Conservation (phyloP, 2,888 invertebrate species). For the Calliopum simillimum region DNA sequence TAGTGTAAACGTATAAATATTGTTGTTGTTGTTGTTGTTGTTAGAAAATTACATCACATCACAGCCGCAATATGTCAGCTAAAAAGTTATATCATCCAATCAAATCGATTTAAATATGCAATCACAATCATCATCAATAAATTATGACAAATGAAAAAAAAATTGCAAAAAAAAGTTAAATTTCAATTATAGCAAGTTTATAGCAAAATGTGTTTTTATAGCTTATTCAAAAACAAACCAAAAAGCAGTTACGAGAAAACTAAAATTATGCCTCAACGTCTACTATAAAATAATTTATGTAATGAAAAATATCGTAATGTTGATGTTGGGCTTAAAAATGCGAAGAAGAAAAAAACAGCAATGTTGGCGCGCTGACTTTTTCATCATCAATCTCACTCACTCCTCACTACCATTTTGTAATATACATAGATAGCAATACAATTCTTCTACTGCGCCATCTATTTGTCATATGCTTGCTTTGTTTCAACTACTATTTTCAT, state of each 20-base stretch:
- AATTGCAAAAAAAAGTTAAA: constrained; percentile 21
- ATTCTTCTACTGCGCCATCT: no score
- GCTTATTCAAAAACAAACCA: constrained; percentile 1
- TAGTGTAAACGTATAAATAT: constrained; percentile 28
- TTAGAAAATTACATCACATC: not conserved
- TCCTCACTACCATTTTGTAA: no score
- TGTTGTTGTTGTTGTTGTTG: constrained; percentile 33
- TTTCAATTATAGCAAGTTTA: constrained; percentile 13
- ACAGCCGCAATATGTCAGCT: not conserved
- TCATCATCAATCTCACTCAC: not conserved
- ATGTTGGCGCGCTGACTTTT: constrained; percentile 29
- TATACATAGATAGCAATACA: no score
- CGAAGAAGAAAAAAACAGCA: constrained; percentile 20
- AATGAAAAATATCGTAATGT: constrained; percentile 67
- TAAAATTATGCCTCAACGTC: constrained; percentile 44
- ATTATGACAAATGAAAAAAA: not conserved
- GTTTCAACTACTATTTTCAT: no score
- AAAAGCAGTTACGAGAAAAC: constrained; percentile 12
- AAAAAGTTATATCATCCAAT: constrained; percentile 10
- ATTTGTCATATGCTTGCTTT: no score
- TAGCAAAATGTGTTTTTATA: constrained; percentile 15
- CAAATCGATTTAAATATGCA: constrained; percentile 6
- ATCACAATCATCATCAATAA: not conserved
- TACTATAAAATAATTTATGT: constrained; percentile 66
- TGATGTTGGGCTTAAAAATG: constrained; percentile 61